Evolutionary conservation across 2,888 invertebrate genomes (phyloP), one percentile per base, ranked within the genome.

Genomic region (Cantharis nigra): DNA sequence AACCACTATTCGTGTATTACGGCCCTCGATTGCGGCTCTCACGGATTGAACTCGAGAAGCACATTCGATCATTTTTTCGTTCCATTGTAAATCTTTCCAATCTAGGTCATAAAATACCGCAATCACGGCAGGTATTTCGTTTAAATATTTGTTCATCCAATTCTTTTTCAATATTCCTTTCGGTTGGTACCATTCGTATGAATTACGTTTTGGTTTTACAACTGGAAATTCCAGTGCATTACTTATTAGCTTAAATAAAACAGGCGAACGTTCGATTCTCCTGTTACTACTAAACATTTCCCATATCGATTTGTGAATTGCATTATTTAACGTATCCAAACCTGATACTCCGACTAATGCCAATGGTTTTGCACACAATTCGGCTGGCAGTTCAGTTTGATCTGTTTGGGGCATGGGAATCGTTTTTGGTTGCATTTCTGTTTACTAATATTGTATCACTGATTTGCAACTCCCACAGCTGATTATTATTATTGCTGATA

Each of bases 21-120:
- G 91, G 1, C 93, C 94, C 85, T 94, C 93, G 67, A 95, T 90
- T 3, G 94, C 92, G 63, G 93, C 92, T 82, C 95, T 91, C 78
- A 96, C 91, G 0, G 94, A 93, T 87, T 97, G 96, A 33, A 98
- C 95, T 83, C 95, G 92, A 0, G 96, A 95, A 9, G 97, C 95
- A 89, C 98, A 98, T 88, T 98, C 98, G 84, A 96, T 94, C 86
- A 97, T 96, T 86, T 96, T 98, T 83, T 98, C 98, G 82, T 95
- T 95, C 98, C 98, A 99, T 80, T 94, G 92, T 0, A 92, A 90
- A 89, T 98, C 98, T 87, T 97, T 96, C 99, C 99, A 99, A 89
- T 99, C 98, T 86, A 99, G 92, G 85, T 99, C 98, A 87, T 96
- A 97, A 89, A 99, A 99, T 79, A 98, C 92, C 3, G 98, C 97